phyloP scores from a whole-genome alignment of 2,797 vertebrate genomes.

The Pempheris klunzingeri region DNA sequence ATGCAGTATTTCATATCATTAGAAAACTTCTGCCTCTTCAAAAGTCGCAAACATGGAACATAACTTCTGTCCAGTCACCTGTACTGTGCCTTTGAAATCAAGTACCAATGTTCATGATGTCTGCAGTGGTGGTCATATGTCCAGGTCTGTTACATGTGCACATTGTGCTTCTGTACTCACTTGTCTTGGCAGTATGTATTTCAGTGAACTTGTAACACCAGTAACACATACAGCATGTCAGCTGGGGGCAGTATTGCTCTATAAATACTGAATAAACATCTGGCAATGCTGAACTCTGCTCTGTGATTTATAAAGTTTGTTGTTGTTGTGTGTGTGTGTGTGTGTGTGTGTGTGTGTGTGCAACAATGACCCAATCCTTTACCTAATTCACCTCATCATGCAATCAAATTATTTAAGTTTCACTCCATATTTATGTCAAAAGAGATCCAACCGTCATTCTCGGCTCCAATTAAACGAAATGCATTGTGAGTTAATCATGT shows the following conservation, averaged over 20 bases:
- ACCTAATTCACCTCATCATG: constrained; percentile 59
- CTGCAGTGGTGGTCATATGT: too few species aligned
- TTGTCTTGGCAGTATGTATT: background rate
- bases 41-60: background rate
- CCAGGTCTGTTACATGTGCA: background rate
- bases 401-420: constrained; percentile 60
- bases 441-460: constrained; percentile 30
- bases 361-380: constrained; percentile 43
- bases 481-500: constrained; percentile 39
- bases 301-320: constrained; percentile 26
- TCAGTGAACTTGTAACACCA: constrained; percentile 11
- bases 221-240: constrained; percentile 56
- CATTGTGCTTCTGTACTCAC: background rate
- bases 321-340: constrained; percentile 10
- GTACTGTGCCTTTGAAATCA: background rate
- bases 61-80: background rate
- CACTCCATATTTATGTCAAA: constrained; percentile 50
- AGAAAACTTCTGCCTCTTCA: background rate
- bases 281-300: constrained; percentile 6
- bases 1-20: background rate
- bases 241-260: constrained; percentile 79
- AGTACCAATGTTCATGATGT: background rate
- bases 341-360: constrained; percentile 13
- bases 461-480: constrained; percentile 45
- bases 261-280: constrained; percentile 47